Percentiles rank a stretch among this genome's conserved stretches.
phyloP scores from a whole-genome alignment of 2,888 invertebrate genomes.

The Himalopsyche tibetana region DNA sequence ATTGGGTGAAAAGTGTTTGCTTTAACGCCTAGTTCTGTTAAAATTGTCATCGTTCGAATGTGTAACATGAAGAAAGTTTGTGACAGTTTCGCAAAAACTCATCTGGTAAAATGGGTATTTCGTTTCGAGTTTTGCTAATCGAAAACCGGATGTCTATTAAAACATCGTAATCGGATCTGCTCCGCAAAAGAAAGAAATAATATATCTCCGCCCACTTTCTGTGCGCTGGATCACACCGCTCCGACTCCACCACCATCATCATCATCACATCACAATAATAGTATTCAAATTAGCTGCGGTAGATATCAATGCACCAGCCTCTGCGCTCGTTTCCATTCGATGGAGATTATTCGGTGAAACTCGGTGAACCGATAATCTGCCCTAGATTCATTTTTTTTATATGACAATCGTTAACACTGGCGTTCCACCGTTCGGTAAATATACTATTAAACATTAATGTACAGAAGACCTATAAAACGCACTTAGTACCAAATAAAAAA shows the following conservation, averaged over 20 bases:
- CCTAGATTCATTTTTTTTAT: constrained; percentile 17
- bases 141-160: background rate
- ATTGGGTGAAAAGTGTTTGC: no score
- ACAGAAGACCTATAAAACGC: no score
- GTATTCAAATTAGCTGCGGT: constrained; percentile 21
- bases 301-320: constrained; percentile 20
- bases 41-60: no score
- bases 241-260: background rate
- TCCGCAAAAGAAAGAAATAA: constrained; percentile 18
- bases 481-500: no score
- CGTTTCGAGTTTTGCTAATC: background rate
- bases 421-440: background rate
- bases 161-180: background rate
- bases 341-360: constrained; percentile 31
- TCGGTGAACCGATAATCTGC: constrained; percentile 19
- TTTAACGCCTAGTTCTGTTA: no score
- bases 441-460: no score
- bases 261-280: constrained; percentile 19
- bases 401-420: background rate
- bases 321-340: background rate
- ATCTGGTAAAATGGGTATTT: background rate
- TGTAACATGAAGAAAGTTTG: no score
- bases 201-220: constrained; percentile 6
- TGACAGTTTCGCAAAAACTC: no score
- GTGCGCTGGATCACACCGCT: background rate